Base-by-base conservation (phyloP, 2,113 vertebrate species). In the Chaetops frenatus region DNA sequence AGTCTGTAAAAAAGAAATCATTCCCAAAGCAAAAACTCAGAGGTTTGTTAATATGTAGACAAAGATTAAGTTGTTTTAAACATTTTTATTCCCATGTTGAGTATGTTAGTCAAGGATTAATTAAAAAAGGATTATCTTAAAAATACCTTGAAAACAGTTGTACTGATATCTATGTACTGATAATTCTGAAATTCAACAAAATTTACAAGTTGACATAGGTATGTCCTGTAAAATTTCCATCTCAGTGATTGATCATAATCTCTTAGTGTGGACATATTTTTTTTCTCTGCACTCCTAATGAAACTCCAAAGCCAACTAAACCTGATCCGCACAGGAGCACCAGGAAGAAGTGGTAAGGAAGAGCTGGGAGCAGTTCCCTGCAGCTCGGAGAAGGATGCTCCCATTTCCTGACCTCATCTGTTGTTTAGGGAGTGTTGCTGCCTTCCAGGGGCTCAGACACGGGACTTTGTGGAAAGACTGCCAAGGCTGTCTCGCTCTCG, bases 401-500 rank as follows among this genome's bases (percentile, higher is more conserved):
- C n/a, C 9, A 6, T 72, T 36, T 64, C 44, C 38, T 77, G 53
- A 48, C 21, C 15, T 81, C 31, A 10, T 20, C 42, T 35, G 18
- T 36, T 21, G 2, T 44, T 42, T 19, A 25, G 42, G 20, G n/a
- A 48, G 18, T 31, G 84, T 42, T 84, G 9, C 51, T 66, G 20
- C 47, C 51, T 76, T 31, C 19, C 36, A n/a, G 40, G 25, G 15
- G 4, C 42, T 76, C 47, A 21, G 17, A 38, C 62, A 15, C 61
- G 29, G 36, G 16, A 77, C 2, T 2, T 2, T 50, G 40, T 42
- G 42, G 47, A 42, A 66, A n/a, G 51, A 33, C 21, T 76, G 45
- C 24, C 0, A 0, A 60, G 31, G n/a, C 23, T 21, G 11, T 65
- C 29, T 70, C 35, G 28, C 28, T 3, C 5, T 60, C 51, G 23